Conservation (phyloP, 2,797 vertebrate species). For the Mormyrops attenuatus region DNA sequence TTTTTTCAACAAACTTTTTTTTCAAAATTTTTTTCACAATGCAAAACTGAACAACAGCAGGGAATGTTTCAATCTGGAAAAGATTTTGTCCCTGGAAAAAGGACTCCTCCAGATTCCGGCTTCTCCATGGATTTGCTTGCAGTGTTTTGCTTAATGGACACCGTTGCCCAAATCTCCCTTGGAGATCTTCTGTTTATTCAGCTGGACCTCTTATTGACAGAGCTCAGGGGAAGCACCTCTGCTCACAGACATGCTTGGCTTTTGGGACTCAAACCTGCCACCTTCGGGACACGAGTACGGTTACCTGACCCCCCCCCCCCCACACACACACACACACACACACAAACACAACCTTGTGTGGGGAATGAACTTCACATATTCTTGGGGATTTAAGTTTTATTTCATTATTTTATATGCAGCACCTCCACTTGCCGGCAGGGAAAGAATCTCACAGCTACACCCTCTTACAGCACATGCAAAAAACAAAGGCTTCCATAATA, state of each 20-base stretch:
- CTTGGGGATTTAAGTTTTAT: background rate
- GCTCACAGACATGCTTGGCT: background rate
- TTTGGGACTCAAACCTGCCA: background rate
- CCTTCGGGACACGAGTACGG: background rate
- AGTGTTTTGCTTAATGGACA: background rate
- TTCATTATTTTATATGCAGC: background rate
- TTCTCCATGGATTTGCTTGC: background rate
- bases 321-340: background rate
- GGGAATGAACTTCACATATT: background rate
- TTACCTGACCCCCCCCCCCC: background rate
- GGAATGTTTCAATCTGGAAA: conserved; percentile 1
- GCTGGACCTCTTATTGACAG: background rate
- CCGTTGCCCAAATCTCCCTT: background rate
- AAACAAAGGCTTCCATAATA: background rate
- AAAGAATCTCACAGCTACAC: background rate
- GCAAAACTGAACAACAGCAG: background rate
- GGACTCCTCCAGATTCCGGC: background rate
- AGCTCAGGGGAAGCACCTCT: background rate
- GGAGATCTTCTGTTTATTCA: background rate
- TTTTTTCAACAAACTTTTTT: background rate
- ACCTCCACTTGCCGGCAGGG: background rate
- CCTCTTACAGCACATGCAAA: background rate
- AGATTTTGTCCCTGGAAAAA: background rate
- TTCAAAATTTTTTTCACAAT: background rate
- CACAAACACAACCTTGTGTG: background rate